Base-by-base conservation (phyloP, 92 coral and sea anemone genomes). In the Phenganax marumi region DNA sequence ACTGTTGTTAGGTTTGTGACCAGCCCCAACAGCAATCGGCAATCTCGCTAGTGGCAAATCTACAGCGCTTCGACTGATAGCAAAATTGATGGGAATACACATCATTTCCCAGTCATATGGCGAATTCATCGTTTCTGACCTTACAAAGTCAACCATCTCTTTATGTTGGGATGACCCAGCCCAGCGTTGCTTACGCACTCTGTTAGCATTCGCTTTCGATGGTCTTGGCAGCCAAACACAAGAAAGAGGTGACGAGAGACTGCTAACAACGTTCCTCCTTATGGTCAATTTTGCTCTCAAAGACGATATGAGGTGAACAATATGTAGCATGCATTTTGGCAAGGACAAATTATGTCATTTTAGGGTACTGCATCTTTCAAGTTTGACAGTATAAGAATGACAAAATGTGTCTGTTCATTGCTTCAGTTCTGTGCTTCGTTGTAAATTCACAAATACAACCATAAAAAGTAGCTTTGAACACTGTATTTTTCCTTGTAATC, bases 101-200 rank as follows among this genome's bases (percentile, higher is more conserved):
- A 8, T n/a, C 10, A 33, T 60, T 7, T 60, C 24, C 23, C 66
- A 60, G 26, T 60, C 66, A 16, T 60, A 23, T 0, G 66, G 24
- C 10, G 66, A 60, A 19, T 60, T 60, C 10, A 19, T 60, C 6
- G 23, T 60, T 3, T 8, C 66, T 9, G 66, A 60, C 66, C 10
- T 60, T n/a, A 19, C 66, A 60, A 60, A 60, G 14, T 2, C 66
- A 8, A 60, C 24, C 3, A 60, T 60, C 12, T 21, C 63, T 56
- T 21, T 60, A 10, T 60, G 66, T 19, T 60, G 66, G 66, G 66
- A 60, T 19, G 66, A 60, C 26, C 66, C 66, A 60, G 22, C 66
- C 6, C 66, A 60, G 6, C 26, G 24, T 3, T n/a, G 66, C 66
- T 57, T 57, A 57, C 9, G n/a, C n/a, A 17, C 6, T 4, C 63